Conservation (phyloP, 2,888 invertebrate species). For the Tenodera sinensis region DNA sequence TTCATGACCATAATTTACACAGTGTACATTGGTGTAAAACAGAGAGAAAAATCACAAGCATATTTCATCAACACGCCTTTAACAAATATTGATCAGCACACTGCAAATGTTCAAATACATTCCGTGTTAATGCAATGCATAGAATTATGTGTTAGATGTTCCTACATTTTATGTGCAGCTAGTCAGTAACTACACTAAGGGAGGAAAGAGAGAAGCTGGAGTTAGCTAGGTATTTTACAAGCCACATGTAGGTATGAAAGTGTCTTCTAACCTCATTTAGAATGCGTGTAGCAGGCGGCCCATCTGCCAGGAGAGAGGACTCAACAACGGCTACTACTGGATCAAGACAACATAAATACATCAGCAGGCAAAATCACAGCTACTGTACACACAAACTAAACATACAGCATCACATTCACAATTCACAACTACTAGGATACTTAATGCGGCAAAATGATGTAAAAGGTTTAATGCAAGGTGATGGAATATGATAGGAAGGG, state of each 20-base stretch:
- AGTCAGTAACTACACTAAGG: not conserved
- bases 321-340: conserved; percentile 29
- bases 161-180: not conserved
- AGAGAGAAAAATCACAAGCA: not conserved
- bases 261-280: conserved; percentile 26
- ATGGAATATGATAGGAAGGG: not conserved
- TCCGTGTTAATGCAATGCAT: not conserved
- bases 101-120: not conserved
- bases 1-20: too few species aligned
- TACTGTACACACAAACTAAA: conserved; percentile 3
- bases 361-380: not conserved
- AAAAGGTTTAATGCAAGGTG: not conserved
- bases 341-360: conserved; percentile 19
- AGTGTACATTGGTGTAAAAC: too few species aligned
- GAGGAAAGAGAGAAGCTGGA: not conserved
- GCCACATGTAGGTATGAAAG: conserved; percentile 1
- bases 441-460: not conserved
- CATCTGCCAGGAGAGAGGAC: conserved; percentile 21
- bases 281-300: conserved; percentile 24
- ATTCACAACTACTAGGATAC: not conserved
- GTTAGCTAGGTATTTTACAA: not conserved
- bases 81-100: not conserved
- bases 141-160: not conserved
- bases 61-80: not conserved
- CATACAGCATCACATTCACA: conserved; percentile 5